Base-by-base conservation (phyloP, 2,888 invertebrate genomes). In the Hylaea fasciaria region DNA sequence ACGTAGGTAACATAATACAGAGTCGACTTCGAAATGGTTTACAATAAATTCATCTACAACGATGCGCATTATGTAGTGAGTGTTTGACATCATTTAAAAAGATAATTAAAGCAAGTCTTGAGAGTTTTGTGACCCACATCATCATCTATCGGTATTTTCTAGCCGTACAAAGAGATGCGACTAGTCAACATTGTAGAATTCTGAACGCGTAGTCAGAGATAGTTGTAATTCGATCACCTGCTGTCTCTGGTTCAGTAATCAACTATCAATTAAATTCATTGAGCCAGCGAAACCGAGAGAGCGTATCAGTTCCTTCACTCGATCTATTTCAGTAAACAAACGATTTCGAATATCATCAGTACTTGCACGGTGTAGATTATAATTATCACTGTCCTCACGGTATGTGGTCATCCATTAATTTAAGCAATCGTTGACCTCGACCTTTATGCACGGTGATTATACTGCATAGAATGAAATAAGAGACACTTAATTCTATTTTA, bases 381-480 rank as follows among this genome's bases (percentile, higher is more conserved):
- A 49, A 22, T 63, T 59, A 53, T 59, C 46, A 45, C 50, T 53
- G 50, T 51, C 51, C 56, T 37, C 53, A 43, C 14, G 51, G 39
- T 55, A 32, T 32, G 41, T 54, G 55, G 59, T 62, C 53, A 64
- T 61, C 56, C 55, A 78, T 81, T 83, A 83, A 85, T 83, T 73
- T 78, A 77, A 75, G 76, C 80, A 84, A 87, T 82, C 79, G 82
- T 72, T 71, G 77, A 82, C 89, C 88, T 87, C 85, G 83, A 80
- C 81, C 81, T 72, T 51, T 55, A 64, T 72, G 62, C 73, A 59
- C 59, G 44, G 43, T 68, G 68, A 78, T 77, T 22, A 78, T 77
- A 78, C 78, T 78, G 71, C 66, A 72, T 71, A 69, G 72, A 77
- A 75, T 72, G 74, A 81, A 73, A 77, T 82, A 75, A 71, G 49